Conservation (phyloP, 2,888 invertebrate species). For the Tupiocoris notatus region DNA sequence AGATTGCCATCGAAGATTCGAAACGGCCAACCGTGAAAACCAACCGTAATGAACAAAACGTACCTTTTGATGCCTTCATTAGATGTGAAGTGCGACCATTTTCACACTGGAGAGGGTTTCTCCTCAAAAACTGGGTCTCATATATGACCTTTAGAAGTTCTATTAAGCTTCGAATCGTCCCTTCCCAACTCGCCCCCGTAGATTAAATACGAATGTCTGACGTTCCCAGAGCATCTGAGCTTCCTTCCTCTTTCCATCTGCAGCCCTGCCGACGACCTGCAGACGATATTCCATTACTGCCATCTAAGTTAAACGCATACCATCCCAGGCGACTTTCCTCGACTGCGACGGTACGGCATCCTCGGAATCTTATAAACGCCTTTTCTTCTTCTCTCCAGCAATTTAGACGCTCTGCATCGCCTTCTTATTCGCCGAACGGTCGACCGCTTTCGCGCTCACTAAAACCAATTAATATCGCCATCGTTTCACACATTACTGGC, state of each 20-base stretch:
- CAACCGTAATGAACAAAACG: too few relatives aligned
- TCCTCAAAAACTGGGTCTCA: background rate
- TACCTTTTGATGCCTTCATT: too few relatives aligned
- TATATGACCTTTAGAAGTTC: background rate
- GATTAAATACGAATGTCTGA: background rate
- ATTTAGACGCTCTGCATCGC: background rate
- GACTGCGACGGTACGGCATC: background rate
- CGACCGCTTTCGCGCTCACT: background rate
- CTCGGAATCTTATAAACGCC: background rate
- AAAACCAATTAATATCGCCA: background rate
- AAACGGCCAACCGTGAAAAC: too few relatives aligned
- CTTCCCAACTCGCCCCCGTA: background rate
- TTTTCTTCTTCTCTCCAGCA: background rate
- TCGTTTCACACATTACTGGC: too few relatives aligned
- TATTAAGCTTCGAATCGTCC: background rate
- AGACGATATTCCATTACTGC: background rate
- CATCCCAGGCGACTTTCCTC: background rate
- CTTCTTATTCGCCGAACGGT: background rate
- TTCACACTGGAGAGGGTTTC: too few relatives aligned
- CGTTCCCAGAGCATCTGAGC: background rate
- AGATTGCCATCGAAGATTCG: too few relatives aligned
- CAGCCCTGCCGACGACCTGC: background rate
- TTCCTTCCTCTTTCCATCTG: background rate
- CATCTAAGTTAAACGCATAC: background rate
- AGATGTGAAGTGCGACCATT: too few relatives aligned